Evolutionary conservation across 64 coral and sea anemone genomes (phyloP), one percentile per base, ranked within the genome.

Genomic region (Orbicella faveolata): DNA sequence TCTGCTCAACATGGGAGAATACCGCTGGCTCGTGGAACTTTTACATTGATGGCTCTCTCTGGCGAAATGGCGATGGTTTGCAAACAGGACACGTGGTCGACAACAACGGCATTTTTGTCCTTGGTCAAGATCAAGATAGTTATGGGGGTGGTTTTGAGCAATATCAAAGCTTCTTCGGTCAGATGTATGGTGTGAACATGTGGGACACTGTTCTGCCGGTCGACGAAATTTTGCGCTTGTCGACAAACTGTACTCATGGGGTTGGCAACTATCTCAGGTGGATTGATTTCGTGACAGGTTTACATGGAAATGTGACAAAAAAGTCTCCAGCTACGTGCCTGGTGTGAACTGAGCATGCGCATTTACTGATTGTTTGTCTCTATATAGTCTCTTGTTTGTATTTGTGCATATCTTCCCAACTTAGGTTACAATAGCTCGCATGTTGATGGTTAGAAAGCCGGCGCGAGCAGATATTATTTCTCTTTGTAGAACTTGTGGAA

Each of bases 101-200:
- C 0, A 39, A 33, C 13, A 88, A 88, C 36, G 86, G 86, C 9
- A 52, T 75, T 51, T 20, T 78, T 33, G 14, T 88, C 12, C 44
- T 75, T 18, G 74, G 87, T 7, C 87, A 88, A 76, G 73, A 88
- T 4, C 88, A 89, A 70, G 89, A 90, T 75, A 59, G 11, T 23
- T 59, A 36, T 35, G 69, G 79, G 25, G 68, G 68, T 10, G 44
- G 63, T n/a, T 83, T 83, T 75, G 11, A 89, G 1, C 33, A 4
- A 20, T 6, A 6, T 10, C 79, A 83, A 23, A 90, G 78, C 34
- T 80, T 67, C 36, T 19, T 65, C 10, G 88, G 88, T 7, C 55
- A 79, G 17, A 61, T 80, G 20, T 59, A 79, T 12, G 33, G 70
- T 4, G 77, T 90, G 11, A 83, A 90, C 64, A 79, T 89, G 77